phyloP scores from a whole-genome alignment of 30 jellyfish, hydroid and myxozoan genomes.

The Pseudorhiza aurosa region DNA sequence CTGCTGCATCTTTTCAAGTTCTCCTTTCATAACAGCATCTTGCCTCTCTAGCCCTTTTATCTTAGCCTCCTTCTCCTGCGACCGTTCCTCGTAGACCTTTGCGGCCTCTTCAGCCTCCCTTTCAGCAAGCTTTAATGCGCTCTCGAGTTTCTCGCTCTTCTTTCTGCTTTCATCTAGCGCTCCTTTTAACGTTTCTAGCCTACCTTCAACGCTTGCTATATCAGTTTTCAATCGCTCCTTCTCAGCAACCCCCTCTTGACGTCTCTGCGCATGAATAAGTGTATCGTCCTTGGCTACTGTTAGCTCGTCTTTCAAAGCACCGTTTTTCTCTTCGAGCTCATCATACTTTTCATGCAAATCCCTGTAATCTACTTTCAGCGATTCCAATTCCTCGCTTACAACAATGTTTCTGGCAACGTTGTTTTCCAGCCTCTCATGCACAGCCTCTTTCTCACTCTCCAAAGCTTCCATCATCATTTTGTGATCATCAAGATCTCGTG shows the following conservation, averaged over 20 bases:
- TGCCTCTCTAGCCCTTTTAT: conserved; percentile 17
- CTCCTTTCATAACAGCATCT: conserved; percentile 28
- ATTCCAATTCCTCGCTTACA: conserved; percentile 8
- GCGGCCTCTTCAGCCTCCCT: conserved; percentile 43
- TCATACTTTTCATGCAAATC: conserved; percentile 17
- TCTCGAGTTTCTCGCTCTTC: conserved; percentile 16
- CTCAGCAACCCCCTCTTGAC: conserved; percentile 20
- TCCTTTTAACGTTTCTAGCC: conserved; percentile 24
- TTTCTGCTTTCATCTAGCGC: conserved; percentile 49
- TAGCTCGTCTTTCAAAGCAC: conserved; percentile 9
- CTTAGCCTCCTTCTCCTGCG: conserved; percentile 13
- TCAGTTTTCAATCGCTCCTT: conserved; percentile 41
- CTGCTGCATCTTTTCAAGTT: conserved; percentile 30
- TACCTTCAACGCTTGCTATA: conserved; percentile 44
- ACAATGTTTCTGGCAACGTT: conserved; percentile 10
- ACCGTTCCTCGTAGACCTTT: not conserved
- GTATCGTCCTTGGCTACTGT: conserved; percentile 21
- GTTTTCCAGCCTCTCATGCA: conserved; percentile 61
- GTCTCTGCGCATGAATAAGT: not conserved
- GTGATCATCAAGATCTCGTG: conserved; percentile 30
- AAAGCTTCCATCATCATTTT: not conserved
- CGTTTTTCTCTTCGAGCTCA: not conserved
- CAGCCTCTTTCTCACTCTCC: conserved; percentile 43
- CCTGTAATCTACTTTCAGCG: conserved; percentile 3
- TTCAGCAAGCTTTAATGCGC: conserved; percentile 21